Conservation (phyloP, 2,797 vertebrate species). For the Fistularia tabacaria region DNA sequence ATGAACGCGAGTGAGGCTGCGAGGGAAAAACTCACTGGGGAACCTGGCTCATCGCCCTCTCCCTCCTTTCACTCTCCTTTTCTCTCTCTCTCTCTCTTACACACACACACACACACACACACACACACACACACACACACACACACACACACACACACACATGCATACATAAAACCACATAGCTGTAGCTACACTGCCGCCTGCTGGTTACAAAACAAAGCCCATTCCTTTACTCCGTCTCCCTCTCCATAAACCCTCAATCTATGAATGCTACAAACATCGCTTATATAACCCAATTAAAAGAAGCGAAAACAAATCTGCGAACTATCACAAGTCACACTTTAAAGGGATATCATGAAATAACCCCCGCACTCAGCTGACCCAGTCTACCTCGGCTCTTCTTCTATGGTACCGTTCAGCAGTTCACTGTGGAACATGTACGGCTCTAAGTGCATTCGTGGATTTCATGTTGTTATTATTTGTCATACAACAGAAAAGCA, state of each 20-base stretch:
- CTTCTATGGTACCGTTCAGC: constrained; percentile 24
- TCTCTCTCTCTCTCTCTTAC: not conserved
- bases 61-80: not conserved
- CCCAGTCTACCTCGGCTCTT: constrained; percentile 60
- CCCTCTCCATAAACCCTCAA: no score
- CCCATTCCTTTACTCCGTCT: not conserved
- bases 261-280: no score
- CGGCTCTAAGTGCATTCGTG: no score
- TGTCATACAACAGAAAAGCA: no score
- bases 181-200: constrained; percentile 63
- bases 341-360: constrained; percentile 36
- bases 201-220: constrained; percentile 55
- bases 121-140: constrained; percentile 3
- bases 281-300: no score
- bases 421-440: constrained; percentile 11
- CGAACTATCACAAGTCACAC: not conserved
- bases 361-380: constrained; percentile 55
- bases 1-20: constrained; percentile 36
- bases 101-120: no score
- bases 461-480: no score
- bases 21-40: no score
- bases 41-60: not conserved
- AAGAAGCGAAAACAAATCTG: not conserved
- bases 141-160: constrained; percentile 5
- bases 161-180: constrained; percentile 7